Conservation (phyloP, 2,797 vertebrate species). For the Macropodus opercularis region DNA sequence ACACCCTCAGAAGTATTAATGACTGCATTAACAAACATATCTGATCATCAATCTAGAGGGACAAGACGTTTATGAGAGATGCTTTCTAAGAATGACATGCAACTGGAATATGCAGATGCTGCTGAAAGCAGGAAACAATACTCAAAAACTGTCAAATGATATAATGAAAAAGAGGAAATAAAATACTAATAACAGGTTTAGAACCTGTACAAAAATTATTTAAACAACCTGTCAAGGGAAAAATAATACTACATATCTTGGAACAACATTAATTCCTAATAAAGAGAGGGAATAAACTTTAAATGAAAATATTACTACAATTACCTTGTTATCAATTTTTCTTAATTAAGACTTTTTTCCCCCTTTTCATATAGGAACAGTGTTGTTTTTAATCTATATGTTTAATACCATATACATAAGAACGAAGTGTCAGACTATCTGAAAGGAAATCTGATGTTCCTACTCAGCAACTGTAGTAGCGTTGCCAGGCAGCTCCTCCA, state of each 20-base stretch:
- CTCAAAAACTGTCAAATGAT: conserved; percentile 1
- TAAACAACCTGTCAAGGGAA: too few relatives aligned
- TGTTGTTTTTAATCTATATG: too few relatives aligned
- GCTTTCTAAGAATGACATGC: conserved; percentile 23
- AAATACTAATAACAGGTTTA: conserved; percentile 9
- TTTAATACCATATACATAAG: too few relatives aligned
- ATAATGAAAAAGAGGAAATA: not conserved
- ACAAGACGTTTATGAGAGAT: conserved; percentile 39
- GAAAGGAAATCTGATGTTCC: conserved; percentile 48
- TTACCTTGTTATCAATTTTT: too few relatives aligned
- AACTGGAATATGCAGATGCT: conserved; percentile 11
- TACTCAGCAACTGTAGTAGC: conserved; percentile 75
- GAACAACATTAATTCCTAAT: too few relatives aligned
- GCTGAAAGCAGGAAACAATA: not conserved
- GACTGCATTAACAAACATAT: conserved; percentile 45
- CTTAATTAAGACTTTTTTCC: too few relatives aligned
- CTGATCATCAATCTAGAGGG: conserved; percentile 45
- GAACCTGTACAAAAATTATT: not conserved
- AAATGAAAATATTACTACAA: too few relatives aligned
- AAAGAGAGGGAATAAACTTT: too few relatives aligned
- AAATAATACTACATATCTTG: too few relatives aligned
- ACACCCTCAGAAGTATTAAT: conserved; percentile 38
- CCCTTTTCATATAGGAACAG: too few relatives aligned
- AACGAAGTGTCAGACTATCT: not conserved
- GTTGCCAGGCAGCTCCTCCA: conserved; percentile 65